Percentiles rank a stretch among this genome's conserved stretches.
phyloP scores from a whole-genome alignment of 2,888 invertebrate genomes.

The Eudasyphora cyanicolor region DNA sequence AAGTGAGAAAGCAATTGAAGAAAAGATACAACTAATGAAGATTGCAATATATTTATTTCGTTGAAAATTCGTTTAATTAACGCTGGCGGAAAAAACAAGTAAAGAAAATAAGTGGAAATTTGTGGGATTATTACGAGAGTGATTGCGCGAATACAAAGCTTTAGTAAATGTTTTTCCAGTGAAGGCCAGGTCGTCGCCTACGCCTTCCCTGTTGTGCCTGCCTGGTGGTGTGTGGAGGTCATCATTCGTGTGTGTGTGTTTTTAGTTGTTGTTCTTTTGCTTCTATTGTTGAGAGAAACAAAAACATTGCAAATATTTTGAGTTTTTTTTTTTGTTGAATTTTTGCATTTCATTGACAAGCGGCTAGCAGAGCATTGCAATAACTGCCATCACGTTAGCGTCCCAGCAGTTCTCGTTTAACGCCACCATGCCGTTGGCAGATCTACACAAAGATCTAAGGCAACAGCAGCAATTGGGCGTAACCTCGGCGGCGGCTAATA shows the following conservation, averaged over 20 bases:
- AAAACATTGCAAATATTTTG: constrained; percentile 33
- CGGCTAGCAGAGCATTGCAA: background rate
- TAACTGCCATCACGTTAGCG: constrained; percentile 60
- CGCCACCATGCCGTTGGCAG: constrained; percentile 77
- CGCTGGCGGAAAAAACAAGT: background rate
- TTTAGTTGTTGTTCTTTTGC: background rate
- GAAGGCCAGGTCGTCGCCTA: constrained; percentile 62
- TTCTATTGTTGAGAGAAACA: constrained; percentile 21
- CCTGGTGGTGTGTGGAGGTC: constrained; percentile 52
- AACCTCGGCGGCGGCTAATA: constrained; percentile 61
- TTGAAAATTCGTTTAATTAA: background rate
- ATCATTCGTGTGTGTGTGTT: constrained; percentile 45
- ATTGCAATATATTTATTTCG: constrained; percentile 19
- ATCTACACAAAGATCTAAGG: constrained; percentile 77
- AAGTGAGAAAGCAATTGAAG: constrained; percentile 52
- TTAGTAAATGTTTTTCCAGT: constrained; percentile 39
- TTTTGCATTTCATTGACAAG: constrained; percentile 9
- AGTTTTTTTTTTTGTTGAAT: constrained; percentile 27
- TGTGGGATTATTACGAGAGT: background rate
- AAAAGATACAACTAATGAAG: constrained; percentile 27
- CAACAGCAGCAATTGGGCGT: constrained; percentile 73
- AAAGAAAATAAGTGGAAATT: constrained; percentile 41
- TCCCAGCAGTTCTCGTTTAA: constrained; percentile 61
- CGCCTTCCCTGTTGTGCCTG: constrained; percentile 44
- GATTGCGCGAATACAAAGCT: background rate